A percentile compares a stretch with the other conserved stretches of the same genome.
These are phyloP conservation scores for Mohoua ochrocephala DNA, from an alignment of 2,113 vertebrate genomes.

Conservation along the genomic window DNA sequence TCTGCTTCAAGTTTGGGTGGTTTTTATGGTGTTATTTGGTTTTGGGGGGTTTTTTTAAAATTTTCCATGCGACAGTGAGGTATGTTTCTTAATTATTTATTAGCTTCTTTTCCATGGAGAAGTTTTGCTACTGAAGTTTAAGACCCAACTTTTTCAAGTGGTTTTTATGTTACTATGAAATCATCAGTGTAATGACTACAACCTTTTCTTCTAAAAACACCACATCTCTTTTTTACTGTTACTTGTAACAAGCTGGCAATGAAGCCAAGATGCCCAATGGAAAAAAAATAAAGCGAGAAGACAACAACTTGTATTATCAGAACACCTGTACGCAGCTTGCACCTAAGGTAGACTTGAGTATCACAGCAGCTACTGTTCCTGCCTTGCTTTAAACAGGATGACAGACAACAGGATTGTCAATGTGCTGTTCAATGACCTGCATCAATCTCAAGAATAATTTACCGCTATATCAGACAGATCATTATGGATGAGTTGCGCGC, in stretches of 20 bases:
- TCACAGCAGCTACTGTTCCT: slow-evolving; percentile 11
- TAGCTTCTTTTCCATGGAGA: neutral
- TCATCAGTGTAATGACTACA: neutral
- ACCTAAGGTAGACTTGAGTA: neutral
- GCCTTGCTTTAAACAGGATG: slow-evolving; percentile 38
- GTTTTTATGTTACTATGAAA: neutral
- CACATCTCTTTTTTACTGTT: neutral
- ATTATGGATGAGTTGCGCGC: slow-evolving; percentile 60
- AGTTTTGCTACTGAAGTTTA: neutral
- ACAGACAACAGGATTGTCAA: slow-evolving; percentile 65
- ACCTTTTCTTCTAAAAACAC: neutral
- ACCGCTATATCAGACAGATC: slow-evolving; percentile 67
- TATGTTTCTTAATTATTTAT: neutral
- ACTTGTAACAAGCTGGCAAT: neutral
- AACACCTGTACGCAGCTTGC: neutral
- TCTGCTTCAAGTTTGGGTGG: neutral
- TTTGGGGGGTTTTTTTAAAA: neutral
- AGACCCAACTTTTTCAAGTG: neutral
- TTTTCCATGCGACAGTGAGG: neutral
- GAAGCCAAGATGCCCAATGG: neutral
- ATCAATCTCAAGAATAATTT: slow-evolving; percentile 72
- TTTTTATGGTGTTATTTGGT: neutral
- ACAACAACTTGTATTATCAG: neutral
- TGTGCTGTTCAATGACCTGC: slow-evolving; percentile 68
- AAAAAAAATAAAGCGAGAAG: neutral